Base-by-base conservation (phyloP, 1,140 invertebrate genomes). In the Euura saliciscinereae region DNA sequence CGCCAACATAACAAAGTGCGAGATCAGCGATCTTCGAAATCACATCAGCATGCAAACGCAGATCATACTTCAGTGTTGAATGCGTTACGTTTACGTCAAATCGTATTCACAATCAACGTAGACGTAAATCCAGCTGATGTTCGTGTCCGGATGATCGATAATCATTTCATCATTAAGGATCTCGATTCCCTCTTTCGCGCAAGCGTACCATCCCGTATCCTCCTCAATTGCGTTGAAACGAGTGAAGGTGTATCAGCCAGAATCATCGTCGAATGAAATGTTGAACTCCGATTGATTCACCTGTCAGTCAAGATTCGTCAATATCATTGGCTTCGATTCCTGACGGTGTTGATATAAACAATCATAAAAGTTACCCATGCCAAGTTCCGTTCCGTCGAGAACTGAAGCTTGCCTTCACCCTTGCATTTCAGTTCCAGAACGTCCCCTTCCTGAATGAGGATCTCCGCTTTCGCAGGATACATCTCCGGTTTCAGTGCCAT, bases 31-130 rank as follows among this genome's bases (percentile, higher is more conserved):
- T n/a, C n/a, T n/a, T n/a, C n/a, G n/a, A n/a, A n/a, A n/a, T n/a
- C n/a, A n/a, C n/a, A n/a, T n/a, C n/a, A n/a, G n/a, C n/a, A n/a
- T n/a, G n/a, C n/a, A n/a, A n/a, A n/a, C n/a, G n/a, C n/a, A n/a
- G n/a, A n/a, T n/a, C n/a, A n/a, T n/a, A n/a, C n/a, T n/a, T n/a
- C n/a, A n/a, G n/a, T n/a, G n/a, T n/a, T n/a, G n/a, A n/a, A n/a
- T n/a, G n/a, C n/a, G n/a, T n/a, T n/a, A n/a, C n/a, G n/a, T n/a
- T n/a, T n/a, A n/a, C n/a, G n/a, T n/a, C n/a, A n/a, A n/a, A n/a
- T 59, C 8, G 8, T 51, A 79, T 87, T 89, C 88, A 92, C 92
- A 92, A 80, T 90, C 87, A n/a, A n/a, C n/a, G n/a, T n/a, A n/a
- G n/a, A n/a, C n/a, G n/a, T n/a, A n/a, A n/a, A n/a, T n/a, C n/a